Percentiles rank a stretch among this genome's conserved stretches.
Conservation (phyloP, 2,888 invertebrate genomes). For the Syrista parreyssii region DNA sequence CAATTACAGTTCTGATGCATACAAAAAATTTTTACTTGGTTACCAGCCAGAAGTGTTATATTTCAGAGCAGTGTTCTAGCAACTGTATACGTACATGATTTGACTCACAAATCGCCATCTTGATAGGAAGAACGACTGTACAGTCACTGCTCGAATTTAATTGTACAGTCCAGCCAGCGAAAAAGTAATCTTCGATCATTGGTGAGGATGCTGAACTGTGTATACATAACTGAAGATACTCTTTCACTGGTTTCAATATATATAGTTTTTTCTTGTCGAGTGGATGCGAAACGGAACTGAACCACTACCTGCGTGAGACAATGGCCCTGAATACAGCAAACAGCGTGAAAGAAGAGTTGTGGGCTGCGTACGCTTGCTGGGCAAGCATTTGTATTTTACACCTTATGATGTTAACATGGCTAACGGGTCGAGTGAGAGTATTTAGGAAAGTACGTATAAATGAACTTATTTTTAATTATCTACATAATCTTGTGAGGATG, state of each 20-base stretch:
- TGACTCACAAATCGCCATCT: no score
- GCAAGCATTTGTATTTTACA: slow-evolving; percentile 45
- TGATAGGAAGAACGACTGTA: no score
- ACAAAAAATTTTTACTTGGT: no score
- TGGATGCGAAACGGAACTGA: neutral
- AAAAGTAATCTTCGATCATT: no score
- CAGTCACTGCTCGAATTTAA: no score
- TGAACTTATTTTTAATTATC: neutral
- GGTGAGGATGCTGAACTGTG: no score
- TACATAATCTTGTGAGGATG: neutral
- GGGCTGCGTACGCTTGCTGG: slow-evolving; percentile 46
- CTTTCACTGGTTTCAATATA: neutral
- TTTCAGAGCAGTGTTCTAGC: no score
- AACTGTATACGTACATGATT: no score
- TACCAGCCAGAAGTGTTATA: no score
- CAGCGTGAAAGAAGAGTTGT: slow-evolving; percentile 29
- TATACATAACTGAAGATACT: neutral
- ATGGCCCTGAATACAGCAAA: neutral
- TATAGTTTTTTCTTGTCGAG: neutral
- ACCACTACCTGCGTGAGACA: neutral
- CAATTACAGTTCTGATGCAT: no score
- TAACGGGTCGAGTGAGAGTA: slow-evolving; percentile 45
- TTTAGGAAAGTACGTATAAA: slow-evolving; percentile 37
- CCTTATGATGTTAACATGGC: slow-evolving; percentile 46
- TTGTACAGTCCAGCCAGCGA: no score